A percentile compares a stretch with the other conserved stretches of the same genome.
Evolutionary conservation across 2,113 vertebrate species (phyloP).

Genomic region (Notarius quadriscutis): DNA sequence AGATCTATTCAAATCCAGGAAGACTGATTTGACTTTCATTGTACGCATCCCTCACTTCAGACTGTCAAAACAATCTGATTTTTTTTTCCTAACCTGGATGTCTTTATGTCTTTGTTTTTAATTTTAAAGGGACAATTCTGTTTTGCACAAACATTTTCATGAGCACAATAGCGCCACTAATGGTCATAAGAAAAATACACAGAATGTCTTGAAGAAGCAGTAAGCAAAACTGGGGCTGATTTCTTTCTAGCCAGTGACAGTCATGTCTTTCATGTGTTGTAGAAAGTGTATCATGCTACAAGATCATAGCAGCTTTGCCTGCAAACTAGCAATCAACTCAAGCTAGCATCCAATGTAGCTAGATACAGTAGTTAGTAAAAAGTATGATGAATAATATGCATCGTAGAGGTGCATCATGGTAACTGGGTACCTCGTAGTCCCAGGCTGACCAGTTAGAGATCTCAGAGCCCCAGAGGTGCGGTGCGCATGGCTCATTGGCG

Average conservation of each 20-base stretch:
- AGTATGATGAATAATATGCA: not conserved
- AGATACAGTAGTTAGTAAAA: not conserved
- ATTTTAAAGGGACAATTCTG: not conserved
- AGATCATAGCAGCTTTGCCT: not conserved
- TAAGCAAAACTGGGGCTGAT: not conserved
- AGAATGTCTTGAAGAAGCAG: not conserved
- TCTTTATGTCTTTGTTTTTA: not conserved
- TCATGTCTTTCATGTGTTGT: not conserved
- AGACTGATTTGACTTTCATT: not conserved
- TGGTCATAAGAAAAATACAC: not conserved
- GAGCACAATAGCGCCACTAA: not conserved
- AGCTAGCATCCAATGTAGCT: not conserved
- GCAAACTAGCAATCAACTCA: not conserved
- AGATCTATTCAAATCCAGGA: not conserved
- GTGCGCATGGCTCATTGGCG: too few relatives aligned
- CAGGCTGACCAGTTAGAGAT: too few relatives aligned
- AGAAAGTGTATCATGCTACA: not conserved
- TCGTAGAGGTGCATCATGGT: too few relatives aligned
- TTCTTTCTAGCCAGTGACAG: not conserved
- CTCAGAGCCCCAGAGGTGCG: too few relatives aligned
- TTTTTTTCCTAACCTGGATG: slow-evolving; percentile 9
- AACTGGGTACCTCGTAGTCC: too few relatives aligned
- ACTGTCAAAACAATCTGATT: not conserved
- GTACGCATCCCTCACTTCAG: not conserved
- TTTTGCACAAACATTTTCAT: not conserved